Evolutionary conservation across 2,888 invertebrate genomes (phyloP).

Genomic region (Melanostoma scalare): DNA sequence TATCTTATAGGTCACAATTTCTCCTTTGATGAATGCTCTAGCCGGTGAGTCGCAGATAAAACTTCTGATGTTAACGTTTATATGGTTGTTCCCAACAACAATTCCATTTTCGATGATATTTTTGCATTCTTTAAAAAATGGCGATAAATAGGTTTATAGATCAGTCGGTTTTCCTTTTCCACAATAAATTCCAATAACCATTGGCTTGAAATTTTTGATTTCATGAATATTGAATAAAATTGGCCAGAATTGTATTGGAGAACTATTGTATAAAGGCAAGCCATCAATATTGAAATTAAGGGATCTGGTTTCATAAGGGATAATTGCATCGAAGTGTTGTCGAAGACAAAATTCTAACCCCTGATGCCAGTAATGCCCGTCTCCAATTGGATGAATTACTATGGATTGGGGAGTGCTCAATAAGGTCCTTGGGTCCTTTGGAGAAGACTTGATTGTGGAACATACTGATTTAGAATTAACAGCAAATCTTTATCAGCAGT

Average conservation of each 20-base stretch:
- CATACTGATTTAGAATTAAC: background rate
- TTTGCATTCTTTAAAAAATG: slow-evolving; percentile 5
- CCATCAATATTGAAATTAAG: slow-evolving; percentile 2
- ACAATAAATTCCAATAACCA: slow-evolving; percentile 7
- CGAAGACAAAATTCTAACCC: slow-evolving; percentile 10
- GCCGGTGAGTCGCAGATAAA: slow-evolving; percentile 16
- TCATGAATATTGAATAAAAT: slow-evolving; percentile 4
- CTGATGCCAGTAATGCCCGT: slow-evolving; percentile 7
- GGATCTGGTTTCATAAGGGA: background rate
- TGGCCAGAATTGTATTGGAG: slow-evolving; percentile 6
- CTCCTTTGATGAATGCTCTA: slow-evolving; percentile 5
- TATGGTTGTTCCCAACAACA: background rate
- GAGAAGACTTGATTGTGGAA: background rate
- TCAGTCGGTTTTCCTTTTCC: slow-evolving; percentile 15
- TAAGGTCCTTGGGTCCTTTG: background rate
- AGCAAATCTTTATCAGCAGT: background rate
- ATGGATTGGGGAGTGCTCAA: background rate
- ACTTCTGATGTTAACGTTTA: background rate
- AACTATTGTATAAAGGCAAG: slow-evolving; percentile 2
- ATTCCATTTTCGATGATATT: slow-evolving; percentile 14
- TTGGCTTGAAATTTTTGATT: background rate
- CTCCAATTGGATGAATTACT: background rate
- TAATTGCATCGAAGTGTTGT: background rate
- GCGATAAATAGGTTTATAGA: background rate
- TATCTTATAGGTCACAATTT: too few species aligned